Evolutionary conservation across 2,888 invertebrate species (phyloP).

Genomic region (Rhamphomyia laevipes): DNA sequence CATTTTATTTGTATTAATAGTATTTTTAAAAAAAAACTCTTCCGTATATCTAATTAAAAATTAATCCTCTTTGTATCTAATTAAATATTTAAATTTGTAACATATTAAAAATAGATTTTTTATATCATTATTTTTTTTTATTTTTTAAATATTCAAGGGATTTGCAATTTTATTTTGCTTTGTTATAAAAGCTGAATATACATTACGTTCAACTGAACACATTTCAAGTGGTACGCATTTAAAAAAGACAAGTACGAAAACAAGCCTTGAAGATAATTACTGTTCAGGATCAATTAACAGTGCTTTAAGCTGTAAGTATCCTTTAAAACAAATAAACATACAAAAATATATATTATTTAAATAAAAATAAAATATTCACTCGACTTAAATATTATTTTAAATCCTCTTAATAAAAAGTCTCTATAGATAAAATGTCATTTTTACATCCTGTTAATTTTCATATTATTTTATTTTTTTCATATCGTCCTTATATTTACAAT

Average conservation of each 20-base stretch:
- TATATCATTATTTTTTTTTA: neutral
- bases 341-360: too few relatives aligned
- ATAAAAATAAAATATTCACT: too few relatives aligned
- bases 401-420: neutral
- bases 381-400: too few relatives aligned
- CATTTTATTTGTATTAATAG: too few relatives aligned
- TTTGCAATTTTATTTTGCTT: constrained; percentile 34
- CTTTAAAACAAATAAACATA: too few relatives aligned
- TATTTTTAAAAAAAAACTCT: too few relatives aligned
- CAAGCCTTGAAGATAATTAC: constrained; percentile 34
- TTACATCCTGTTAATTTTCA: too few relatives aligned
- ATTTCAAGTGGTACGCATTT: constrained; percentile 12
- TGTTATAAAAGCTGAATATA: constrained; percentile 34
- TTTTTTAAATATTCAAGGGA: constrained; percentile 25
- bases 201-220: constrained; percentile 21
- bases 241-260: constrained; percentile 30
- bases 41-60: too few relatives aligned
- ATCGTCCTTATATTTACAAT: neutral
- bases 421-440: neutral
- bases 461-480: too few relatives aligned
- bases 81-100: too few relatives aligned
- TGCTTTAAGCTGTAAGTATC: constrained; percentile 35
- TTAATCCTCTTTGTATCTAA: too few relatives aligned
- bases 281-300: constrained; percentile 35
- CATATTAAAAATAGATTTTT: too few relatives aligned